These are phyloP conservation scores for Lepidochrysops patricia DNA, from an alignment of 2,888 invertebrate genomes.

Conservation along the genomic window DNA sequence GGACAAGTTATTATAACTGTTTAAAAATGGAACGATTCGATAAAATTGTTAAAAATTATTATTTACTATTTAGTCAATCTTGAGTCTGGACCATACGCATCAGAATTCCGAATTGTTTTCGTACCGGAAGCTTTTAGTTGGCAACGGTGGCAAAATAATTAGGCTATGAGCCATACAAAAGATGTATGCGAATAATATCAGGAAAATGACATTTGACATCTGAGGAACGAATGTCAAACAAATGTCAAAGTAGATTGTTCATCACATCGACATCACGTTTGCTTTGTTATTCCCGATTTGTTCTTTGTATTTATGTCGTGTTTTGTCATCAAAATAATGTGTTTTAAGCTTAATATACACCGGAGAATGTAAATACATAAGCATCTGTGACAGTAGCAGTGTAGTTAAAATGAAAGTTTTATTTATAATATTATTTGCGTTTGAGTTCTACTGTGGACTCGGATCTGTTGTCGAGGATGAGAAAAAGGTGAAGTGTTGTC, in stretches of 20 bases:
- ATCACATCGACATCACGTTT: background rate
- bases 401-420: conserved; percentile 42
- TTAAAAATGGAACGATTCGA: too few relatives aligned
- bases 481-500: conserved; percentile 50
- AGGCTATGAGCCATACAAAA: too few relatives aligned
- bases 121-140: too few relatives aligned
- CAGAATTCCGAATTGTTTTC: too few relatives aligned
- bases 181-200: background rate
- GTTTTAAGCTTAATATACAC: background rate
- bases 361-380: background rate
- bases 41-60: too few relatives aligned
- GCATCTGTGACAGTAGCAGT: background rate
- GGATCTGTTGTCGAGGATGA: conserved; percentile 46
- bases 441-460: conserved; percentile 41
- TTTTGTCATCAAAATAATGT: background rate
- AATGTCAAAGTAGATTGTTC: background rate
- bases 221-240: background rate
- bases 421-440: conserved; percentile 43
- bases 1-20: too few relatives aligned
- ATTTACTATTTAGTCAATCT: too few relatives aligned
- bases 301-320: conserved; percentile 13
- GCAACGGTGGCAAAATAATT: too few relatives aligned
- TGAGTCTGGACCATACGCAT: too few relatives aligned
- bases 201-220: background rate
- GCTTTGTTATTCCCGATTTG: background rate